phyloP scores from a whole-genome alignment of 2,797 vertebrate species.

The Eulemur coronatus region DNA sequence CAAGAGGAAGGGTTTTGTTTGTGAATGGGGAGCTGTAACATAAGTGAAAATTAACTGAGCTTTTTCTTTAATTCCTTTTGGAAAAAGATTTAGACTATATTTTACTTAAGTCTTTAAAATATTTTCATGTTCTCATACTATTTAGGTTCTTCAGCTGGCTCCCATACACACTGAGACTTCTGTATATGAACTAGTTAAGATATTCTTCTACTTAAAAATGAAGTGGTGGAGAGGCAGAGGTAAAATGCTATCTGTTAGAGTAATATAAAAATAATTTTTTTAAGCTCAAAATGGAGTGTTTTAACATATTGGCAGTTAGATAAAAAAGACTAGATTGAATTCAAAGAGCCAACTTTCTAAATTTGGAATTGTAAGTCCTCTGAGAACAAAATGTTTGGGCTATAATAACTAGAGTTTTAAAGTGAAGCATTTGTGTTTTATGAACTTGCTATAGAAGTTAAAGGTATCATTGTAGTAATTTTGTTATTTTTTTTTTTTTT shows the following conservation, averaged over 20 bases:
- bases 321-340: not conserved
- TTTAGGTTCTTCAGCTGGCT: not conserved
- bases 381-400: not conserved
- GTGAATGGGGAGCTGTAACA: not conserved
- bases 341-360: not conserved
- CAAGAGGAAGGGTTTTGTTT: not conserved
- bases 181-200: not conserved
- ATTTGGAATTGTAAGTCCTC: not conserved
- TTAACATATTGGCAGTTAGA: not conserved
- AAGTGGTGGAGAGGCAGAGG: not conserved
- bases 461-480: not conserved
- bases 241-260: not conserved
- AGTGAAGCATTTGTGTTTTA: not conserved
- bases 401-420: not conserved
- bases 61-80: not conserved
- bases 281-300: not conserved
- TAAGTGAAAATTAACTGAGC: not conserved
- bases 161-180: not conserved
- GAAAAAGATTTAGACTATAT: not conserved
- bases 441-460: not conserved
- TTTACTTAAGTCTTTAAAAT: constrained; percentile 4
- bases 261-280: not conserved
- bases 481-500: not conserved
- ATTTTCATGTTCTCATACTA: not conserved
- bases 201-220: not conserved